Evolutionary conservation across 2,888 invertebrate species (phyloP).

Genomic region (Hirtodrosophila alboralis): DNA sequence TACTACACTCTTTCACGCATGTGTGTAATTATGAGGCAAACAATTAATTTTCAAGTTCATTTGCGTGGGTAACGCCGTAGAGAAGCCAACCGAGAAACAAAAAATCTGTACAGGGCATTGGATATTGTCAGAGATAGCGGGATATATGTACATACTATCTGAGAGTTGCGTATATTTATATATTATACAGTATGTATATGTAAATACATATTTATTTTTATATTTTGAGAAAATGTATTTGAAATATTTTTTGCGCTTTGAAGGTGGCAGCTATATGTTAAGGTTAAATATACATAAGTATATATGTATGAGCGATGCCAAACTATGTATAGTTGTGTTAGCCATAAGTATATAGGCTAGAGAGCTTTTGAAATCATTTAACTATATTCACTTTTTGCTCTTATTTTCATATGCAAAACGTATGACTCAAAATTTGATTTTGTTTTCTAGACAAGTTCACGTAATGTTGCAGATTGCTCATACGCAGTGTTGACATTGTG

Average conservation of each 20-base stretch:
- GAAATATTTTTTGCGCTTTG: constrained; percentile 58
- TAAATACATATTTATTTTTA: constrained; percentile 70
- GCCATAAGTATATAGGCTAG: constrained; percentile 36
- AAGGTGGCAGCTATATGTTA: constrained; percentile 78
- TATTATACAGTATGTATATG: constrained; percentile 11
- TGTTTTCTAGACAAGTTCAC: constrained; percentile 12
- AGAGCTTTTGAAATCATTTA: constrained; percentile 62
- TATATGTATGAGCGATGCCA: constrained; percentile 40
- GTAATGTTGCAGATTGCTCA: constrained; percentile 56
- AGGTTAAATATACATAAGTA: constrained; percentile 74
- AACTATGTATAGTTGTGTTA: constrained; percentile 29
- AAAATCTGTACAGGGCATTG: constrained; percentile 58
- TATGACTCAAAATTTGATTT: constrained; percentile 61
- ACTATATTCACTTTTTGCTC: constrained; percentile 34
- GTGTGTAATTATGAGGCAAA: constrained; percentile 58
- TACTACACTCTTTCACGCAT: constrained; percentile 7
- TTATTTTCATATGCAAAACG: constrained; percentile 14
- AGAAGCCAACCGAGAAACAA: constrained; percentile 1
- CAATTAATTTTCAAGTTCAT: constrained; percentile 77
- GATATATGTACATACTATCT: constrained; percentile 24
- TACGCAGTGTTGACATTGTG: constrained; percentile 64
- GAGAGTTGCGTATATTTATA: constrained; percentile 11
- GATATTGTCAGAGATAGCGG: constrained; percentile 32
- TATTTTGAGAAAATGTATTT: constrained; percentile 70
- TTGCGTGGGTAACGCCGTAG: constrained; percentile 59